Evolutionary conservation across 2,113 vertebrate species (phyloP).

Genomic region (Rhabdomys dilectus): DNA sequence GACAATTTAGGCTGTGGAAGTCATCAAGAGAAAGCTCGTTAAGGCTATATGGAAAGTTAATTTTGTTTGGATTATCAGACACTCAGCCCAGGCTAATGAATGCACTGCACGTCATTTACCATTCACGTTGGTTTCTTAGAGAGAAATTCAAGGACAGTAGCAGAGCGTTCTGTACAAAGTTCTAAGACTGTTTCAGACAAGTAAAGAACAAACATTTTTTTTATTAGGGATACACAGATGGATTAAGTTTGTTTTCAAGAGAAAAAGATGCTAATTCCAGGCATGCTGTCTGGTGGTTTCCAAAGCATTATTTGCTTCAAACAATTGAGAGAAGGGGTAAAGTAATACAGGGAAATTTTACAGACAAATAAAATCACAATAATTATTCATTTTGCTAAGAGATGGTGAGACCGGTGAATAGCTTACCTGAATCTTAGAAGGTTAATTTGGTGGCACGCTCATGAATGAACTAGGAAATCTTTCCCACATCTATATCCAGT

Average conservation of each 20-base stretch:
- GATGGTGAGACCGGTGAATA: slow-evolving; percentile 8
- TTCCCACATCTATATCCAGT: too few relatives aligned
- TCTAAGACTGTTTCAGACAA: slow-evolving; percentile 76
- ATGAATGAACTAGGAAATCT: background rate
- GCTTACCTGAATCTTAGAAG: background rate
- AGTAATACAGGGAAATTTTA: slow-evolving; percentile 14
- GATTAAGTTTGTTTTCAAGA: slow-evolving; percentile 73
- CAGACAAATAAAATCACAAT: slow-evolving; percentile 44
- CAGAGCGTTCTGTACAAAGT: slow-evolving; percentile 77
- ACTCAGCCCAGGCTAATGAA: slow-evolving; percentile 11
- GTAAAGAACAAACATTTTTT: slow-evolving; percentile 79
- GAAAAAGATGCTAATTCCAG: slow-evolving; percentile 76
- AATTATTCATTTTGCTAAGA: slow-evolving; percentile 48
- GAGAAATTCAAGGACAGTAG: slow-evolving; percentile 75
- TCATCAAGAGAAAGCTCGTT: background rate
- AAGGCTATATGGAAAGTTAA: background rate
- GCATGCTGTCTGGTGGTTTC: slow-evolving; percentile 58
- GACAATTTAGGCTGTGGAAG: background rate
- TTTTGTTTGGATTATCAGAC: slow-evolving; percentile 43
- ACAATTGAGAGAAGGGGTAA: slow-evolving; percentile 43
- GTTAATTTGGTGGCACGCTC: background rate
- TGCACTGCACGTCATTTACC: slow-evolving; percentile 53
- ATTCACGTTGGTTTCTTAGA: slow-evolving; percentile 71
- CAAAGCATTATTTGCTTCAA: slow-evolving; percentile 55
- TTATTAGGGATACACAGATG: slow-evolving; percentile 74